Base-by-base conservation (phyloP, 2,113 vertebrate species). In the Campylorhamphus procurvoides region DNA sequence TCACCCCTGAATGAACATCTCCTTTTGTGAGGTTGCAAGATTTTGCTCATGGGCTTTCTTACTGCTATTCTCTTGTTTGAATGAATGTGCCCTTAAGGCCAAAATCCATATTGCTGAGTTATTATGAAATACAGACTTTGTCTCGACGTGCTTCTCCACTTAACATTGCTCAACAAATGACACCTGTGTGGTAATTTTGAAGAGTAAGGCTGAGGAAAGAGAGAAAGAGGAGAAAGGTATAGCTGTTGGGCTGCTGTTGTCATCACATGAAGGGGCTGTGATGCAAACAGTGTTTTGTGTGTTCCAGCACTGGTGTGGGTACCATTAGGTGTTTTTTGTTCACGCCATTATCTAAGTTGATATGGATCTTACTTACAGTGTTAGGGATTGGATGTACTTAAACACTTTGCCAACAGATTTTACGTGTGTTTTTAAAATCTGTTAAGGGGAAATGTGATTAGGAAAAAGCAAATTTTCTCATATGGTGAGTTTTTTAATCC, bases 11-110 rank as follows among this genome's bases (percentile, higher is more conserved):
- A 86, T 75, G 82, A 92, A 84, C 88, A 95, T 87, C 76, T 87
- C 42, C 87, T 96, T 92, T 84, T 68, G 86, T 86, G 82, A 94
- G 69, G 88, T 68, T 92, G 85, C 84, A 81, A 81, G 85, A 94
- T 93, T 94, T 96, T 96, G 96, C 94, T 97, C 94, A 73, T 95
- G 92, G 96, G 88, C 64, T 95, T 94, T 97, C 69, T 93, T 72
- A 78, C 87, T 60, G 85, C 85, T 90, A 64, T 92, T 95, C 64
- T 93, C 79, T 67, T 93, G 73, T 97, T 94, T 93, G 92, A 96
- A 94, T 84, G 76, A 96, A 84, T 90, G 83, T 89, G 92, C 92
- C 90, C 94, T 96, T 90, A 97, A 88, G 92, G 88, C 90, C 90
- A 94, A 89, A 94, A 96, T 90, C 85, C 79, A 87, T 86, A 93